Evolutionary conservation across 35 echinoderm and acorn worm species (phyloP), one percentile per base, ranked within the genome.

Genomic region (Hemicentrotus pulcherrimus): DNA sequence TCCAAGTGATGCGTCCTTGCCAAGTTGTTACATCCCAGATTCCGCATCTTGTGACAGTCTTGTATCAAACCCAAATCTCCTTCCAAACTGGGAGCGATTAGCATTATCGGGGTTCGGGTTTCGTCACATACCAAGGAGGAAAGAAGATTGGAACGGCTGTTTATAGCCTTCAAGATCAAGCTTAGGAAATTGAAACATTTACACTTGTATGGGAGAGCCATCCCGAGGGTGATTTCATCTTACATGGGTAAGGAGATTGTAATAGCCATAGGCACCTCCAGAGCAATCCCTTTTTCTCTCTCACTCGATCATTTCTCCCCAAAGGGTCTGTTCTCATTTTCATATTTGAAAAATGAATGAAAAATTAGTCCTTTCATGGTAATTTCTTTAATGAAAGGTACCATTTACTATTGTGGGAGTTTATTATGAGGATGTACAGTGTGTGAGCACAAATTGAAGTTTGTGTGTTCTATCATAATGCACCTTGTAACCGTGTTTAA

Each of bases 121-220:
- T 90, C 88, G 19, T 90, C 88, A 90, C 19, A 90, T 90, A 22
- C 22, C 65, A 78, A 78, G 28, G 28, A 78, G 65, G n/a, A 78
- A 78, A 78, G 65, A 28, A 78, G 65, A 78, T 78, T 28, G 65
- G 65, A 78, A 78, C 18, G 65, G 65, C n/a, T 78, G 65, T 78
- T 78, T 78, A 78, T 78, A 28, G 65, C 65, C 65, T 78, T 78
- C 65, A 78, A 78, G 65, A 28, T 78, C 65, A 78, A 78, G 65
- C 65, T 78, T 78, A 78, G 65, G 65, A 78, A 78, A 78, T 78
- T 78, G 65, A 78, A 78, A 78, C 65, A 78, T 78, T 78, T 78
- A 78, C 65, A 6, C 65, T 78, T 6, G 19, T 28, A 28, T 22
- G 19, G 6, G 65, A 78, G 65, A 78, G 2, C 18, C 65, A 22